Evolutionary conservation across 2,888 invertebrate species (phyloP), one percentile per base, ranked within the genome.

Genomic region (Cryptophagus acutangulus): DNA sequence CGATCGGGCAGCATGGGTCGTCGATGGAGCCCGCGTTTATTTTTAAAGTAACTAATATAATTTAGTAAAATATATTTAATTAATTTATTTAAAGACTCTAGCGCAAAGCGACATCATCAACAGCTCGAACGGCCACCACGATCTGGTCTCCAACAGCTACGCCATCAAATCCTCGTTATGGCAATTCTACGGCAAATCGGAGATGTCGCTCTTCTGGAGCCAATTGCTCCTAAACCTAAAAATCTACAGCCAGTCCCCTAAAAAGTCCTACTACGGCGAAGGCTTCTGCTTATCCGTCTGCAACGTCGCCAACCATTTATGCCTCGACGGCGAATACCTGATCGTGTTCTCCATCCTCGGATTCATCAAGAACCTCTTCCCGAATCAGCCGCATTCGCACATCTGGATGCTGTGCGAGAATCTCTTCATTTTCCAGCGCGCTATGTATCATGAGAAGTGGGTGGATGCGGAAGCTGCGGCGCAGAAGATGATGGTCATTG

Each of bases 161-260:
- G 82, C 87, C 0, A 83, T 90, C 67, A 84, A 87, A 52, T 82
- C 90, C 1, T 87, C 88, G 0, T 72, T 94, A 6, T 93, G 93
- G 93, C 77, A 83, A 9, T 77, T 88, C 39, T 93, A 91, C 64
- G 94, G 94, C 1, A 87, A 89, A 66, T 81, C 84, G 1, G 87
- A 89, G 66, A 83, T 91, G 78, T 82, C 86, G 0, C 83, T 84
- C 0, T 72, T 92, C 20, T 84, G 81, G 65, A 81, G 87, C 35
- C 91, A 92, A 65, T 67, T 90, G 9, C 70, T 91, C 25, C 72
- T 93, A 1, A 80, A 85, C 54, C 74, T 87, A 13, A 86, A 88
- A 61, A 80, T 84, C 3, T 82, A 85, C 63, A 66, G 65, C 2
- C 65, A 68, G 25, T 72, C 72, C 28, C 46, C 54, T 9, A 51